phyloP scores from a whole-genome alignment of 1,140 invertebrate genomes.

The Bombus confusus region DNA sequence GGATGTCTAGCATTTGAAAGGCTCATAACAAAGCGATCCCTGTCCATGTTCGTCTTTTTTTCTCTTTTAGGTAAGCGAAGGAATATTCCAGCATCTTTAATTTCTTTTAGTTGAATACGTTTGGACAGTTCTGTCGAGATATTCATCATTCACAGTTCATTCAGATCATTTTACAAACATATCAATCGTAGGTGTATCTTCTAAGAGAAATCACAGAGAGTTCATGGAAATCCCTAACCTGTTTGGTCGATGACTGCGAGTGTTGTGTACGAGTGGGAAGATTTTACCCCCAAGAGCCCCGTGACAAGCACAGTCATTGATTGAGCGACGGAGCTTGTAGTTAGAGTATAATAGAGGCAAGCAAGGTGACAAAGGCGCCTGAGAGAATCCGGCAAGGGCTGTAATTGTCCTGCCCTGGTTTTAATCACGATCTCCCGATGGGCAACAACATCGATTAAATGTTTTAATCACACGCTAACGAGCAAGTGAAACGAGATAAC shows the following conservation, averaged over 20 bases:
- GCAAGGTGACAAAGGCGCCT: constrained; percentile 1
- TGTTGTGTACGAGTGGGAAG: background rate
- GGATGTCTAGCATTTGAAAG: too few relatives aligned
- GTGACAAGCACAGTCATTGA: background rate
- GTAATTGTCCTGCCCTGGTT: constrained; percentile 31
- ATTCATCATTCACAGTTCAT: too few relatives aligned
- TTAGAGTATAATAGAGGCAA: constrained; percentile 11
- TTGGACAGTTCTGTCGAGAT: too few relatives aligned
- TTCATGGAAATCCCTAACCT: background rate
- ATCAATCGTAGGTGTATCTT: too few relatives aligned
- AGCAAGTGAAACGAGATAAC: constrained; percentile 34
- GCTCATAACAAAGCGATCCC: too few relatives aligned
- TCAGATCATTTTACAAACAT: too few relatives aligned
- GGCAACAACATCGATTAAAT: constrained; percentile 37
- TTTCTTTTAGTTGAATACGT: too few relatives aligned
- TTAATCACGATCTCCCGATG: constrained; percentile 29
- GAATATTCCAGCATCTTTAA: too few relatives aligned
- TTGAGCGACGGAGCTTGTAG: constrained; percentile 13
- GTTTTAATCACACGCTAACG: constrained; percentile 44
- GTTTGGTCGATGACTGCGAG: background rate
- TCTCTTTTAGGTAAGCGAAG: too few relatives aligned
- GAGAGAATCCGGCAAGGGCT: background rate
- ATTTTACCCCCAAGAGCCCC: background rate
- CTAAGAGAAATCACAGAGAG: background rate
- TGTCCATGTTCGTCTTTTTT: too few relatives aligned